phyloP scores from a whole-genome alignment of 2,888 invertebrate species.

The Patella caerulea region DNA sequence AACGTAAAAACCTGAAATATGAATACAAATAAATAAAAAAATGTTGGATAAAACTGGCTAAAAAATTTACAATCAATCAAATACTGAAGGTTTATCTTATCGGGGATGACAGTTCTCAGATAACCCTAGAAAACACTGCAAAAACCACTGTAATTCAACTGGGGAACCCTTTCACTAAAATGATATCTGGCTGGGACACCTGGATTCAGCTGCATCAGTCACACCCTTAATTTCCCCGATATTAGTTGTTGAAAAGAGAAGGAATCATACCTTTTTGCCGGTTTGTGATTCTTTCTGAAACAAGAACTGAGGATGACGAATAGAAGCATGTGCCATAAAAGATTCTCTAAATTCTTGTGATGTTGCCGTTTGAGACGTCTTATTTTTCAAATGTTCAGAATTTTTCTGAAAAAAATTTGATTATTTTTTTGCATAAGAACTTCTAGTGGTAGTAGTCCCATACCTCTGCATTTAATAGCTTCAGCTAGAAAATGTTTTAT shows the following conservation, averaged over 20 bases:
- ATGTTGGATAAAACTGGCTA: not conserved
- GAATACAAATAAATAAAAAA: not conserved
- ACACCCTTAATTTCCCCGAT: not conserved
- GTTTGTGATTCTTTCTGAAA: constrained; percentile 49
- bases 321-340: constrained; percentile 58
- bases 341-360: constrained; percentile 65
- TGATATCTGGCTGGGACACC: too few relatives aligned
- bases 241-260: not conserved
- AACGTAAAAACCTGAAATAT: constrained; percentile 55
- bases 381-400: constrained; percentile 51
- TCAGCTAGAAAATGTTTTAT: too few relatives aligned
- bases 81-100: too few relatives aligned
- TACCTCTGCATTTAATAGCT: too few relatives aligned
- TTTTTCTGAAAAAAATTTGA: constrained; percentile 51
- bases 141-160: not conserved
- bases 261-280: constrained; percentile 54
- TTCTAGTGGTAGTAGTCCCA: too few relatives aligned
- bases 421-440: not conserved
- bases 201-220: too few relatives aligned
- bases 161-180: not conserved
- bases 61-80: too few relatives aligned
- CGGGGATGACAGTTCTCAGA: too few relatives aligned
- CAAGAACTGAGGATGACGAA: constrained; percentile 57
- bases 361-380: constrained; percentile 53
- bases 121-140: not conserved